Percentiles rank a stretch among this genome's conserved stretches.
Conservation (phyloP, 2,113 vertebrate species). For the Ceuthmochares aereus region DNA sequence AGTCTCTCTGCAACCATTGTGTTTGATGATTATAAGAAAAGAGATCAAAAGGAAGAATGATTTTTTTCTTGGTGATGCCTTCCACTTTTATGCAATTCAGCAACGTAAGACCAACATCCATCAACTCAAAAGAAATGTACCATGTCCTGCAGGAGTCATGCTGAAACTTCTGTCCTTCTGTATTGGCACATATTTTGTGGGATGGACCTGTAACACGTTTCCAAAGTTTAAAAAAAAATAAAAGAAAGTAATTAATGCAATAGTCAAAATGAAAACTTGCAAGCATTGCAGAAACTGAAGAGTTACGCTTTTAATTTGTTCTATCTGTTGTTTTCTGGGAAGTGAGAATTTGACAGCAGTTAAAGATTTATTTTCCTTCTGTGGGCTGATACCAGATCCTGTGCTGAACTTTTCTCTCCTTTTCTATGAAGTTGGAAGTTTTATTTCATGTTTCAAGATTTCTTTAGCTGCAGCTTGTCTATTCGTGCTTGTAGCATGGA, state of each 20-base stretch:
- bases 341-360: neutral
- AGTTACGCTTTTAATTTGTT: neutral
- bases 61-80: constrained; percentile 19
- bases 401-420: neutral
- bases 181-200: neutral
- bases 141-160: neutral
- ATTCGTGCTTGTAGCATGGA: neutral
- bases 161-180: neutral
- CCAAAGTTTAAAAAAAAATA: neutral
- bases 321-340: neutral
- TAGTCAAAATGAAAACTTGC: neutral
- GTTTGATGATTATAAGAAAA: constrained; percentile 11
- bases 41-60: constrained; percentile 39
- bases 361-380: neutral
- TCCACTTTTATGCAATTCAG: constrained; percentile 15
- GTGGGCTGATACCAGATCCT: neutral
- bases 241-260: neutral
- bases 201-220: neutral
- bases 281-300: neutral
- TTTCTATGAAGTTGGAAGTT: neutral
- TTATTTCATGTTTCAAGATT: neutral
- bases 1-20: constrained; percentile 11
- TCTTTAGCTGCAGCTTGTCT: neutral
- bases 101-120: neutral
- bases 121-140: neutral